Evolutionary conservation across 2,797 vertebrate genomes (phyloP).

Genomic region (Capromys pilorides): DNA sequence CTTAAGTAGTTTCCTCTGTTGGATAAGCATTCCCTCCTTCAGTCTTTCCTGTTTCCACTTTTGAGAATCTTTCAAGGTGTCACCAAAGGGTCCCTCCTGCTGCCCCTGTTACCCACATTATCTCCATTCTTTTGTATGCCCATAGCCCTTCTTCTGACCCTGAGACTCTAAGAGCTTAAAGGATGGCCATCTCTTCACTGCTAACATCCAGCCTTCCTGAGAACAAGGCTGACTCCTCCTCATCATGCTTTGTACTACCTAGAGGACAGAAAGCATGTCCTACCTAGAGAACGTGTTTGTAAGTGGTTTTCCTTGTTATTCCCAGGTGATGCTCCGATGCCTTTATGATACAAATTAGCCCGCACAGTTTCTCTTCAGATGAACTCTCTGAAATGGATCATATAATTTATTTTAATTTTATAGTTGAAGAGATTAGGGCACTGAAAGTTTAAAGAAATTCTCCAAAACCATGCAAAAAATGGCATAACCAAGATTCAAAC

Average conservation of each 20-base stretch:
- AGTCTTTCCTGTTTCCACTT: background rate
- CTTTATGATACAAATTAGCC: background rate
- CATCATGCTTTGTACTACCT: background rate
- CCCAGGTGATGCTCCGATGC: background rate
- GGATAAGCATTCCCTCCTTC: background rate
- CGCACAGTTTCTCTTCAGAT: constrained; percentile 10
- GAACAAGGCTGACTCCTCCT: background rate
- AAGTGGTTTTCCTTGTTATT: constrained; percentile 10
- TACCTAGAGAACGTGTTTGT: background rate
- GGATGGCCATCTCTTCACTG: background rate
- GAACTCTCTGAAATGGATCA: constrained; percentile 4
- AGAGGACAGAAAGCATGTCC: background rate
- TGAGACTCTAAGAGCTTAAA: too few species aligned
- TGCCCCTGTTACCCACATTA: fast-evolving
- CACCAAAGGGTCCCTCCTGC: background rate
- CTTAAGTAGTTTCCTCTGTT: background rate
- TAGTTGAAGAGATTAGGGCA: background rate
- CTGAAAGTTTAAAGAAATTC: background rate
- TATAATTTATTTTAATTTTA: background rate
- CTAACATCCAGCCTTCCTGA: background rate
- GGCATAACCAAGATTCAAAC: background rate
- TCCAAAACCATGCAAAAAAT: background rate
- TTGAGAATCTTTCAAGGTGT: too few species aligned
- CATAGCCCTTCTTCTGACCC: background rate
- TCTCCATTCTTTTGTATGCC: background rate